Base-by-base conservation (phyloP, 53 echinoderm and acorn worm genomes). In the Echinarachnius parma region DNA sequence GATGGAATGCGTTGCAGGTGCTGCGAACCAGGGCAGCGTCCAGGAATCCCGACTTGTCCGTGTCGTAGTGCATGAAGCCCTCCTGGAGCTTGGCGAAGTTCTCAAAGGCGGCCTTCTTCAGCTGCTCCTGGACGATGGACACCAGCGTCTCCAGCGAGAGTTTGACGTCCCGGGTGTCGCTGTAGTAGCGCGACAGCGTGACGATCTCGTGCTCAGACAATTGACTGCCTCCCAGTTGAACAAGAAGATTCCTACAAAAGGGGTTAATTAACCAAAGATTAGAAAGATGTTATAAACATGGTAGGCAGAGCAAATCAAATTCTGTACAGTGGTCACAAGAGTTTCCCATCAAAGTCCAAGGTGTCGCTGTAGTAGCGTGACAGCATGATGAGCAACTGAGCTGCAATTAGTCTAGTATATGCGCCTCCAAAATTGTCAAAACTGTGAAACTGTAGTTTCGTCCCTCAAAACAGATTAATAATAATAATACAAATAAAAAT, bases 171-270 rank as follows among this genome's bases (percentile, higher is more conserved):
- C 87, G 87, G 22, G 80, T 95, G 85, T 95, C 90, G 47, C 96
- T 91, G 83, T 87, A 95, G 82, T 84, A 86, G 2, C 96, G 80
- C 3, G 85, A 90, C 23, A 91, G 11, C 3, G 84, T 84, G 70
- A 95, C 87, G 68, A 95, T 87, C 78, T 95, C 96, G 52, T 95
- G 96, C 55, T 95, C 96, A 3, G 87, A 56, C 1, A 95, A 77
- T 11, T 61, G 77, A 59, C 90, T 91, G 11, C 96, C 90, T 2
- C 85, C 87, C 0, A 95, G 76, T 45, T 91, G 90, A 16, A 90
- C 81, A 35, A 95, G 76, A 9, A 95, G 87, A 75, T 91, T 95
- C 46, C 96, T 95, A 71, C 45, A 35, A 29, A 19, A 19, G 67
- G 36, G 28, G 10, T n/a, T n/a, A n/a, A n/a, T n/a, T n/a, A n/a